These are phyloP conservation scores for Neoarius graeffei DNA, from an alignment of 2,113 vertebrate genomes.

Conservation along the genomic window DNA sequence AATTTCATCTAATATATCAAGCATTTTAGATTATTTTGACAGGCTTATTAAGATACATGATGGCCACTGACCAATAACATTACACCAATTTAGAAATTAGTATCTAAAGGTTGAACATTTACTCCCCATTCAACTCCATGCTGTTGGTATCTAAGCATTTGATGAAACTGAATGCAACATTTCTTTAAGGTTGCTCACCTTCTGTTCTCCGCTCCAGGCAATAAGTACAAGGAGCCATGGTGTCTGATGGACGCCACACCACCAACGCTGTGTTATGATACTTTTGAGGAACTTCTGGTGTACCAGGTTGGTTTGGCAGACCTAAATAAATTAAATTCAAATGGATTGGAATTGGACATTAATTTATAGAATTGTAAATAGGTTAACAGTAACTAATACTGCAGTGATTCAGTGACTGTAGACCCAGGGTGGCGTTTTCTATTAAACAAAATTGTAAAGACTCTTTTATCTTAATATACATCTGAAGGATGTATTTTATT, in stretches of 20 bases:
- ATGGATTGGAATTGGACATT: too few species aligned
- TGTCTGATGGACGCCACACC: slow-evolving; percentile 91
- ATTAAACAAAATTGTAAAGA: neutral
- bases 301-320: slow-evolving; percentile 85
- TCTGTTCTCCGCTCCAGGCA: slow-evolving; percentile 83
- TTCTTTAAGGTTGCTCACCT: slow-evolving; percentile 69
- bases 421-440: too few species aligned
- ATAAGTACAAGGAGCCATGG: slow-evolving; percentile 90
- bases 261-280: slow-evolving; percentile 93
- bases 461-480: neutral
- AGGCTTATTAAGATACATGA: neutral
- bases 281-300: slow-evolving; percentile 92
- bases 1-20: neutral
- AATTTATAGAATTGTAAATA: neutral
- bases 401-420: neutral
- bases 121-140: neutral
- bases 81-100: neutral
- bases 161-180: neutral
- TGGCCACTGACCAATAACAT: neutral
- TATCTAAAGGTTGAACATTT: neutral
- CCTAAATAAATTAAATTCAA: slow-evolving; percentile 66
- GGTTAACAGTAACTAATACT: neutral
- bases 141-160: neutral
- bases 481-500: neutral
- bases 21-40: neutral